Conservation (phyloP, 2,888 invertebrate genomes). For the Clanis bilineata region DNA sequence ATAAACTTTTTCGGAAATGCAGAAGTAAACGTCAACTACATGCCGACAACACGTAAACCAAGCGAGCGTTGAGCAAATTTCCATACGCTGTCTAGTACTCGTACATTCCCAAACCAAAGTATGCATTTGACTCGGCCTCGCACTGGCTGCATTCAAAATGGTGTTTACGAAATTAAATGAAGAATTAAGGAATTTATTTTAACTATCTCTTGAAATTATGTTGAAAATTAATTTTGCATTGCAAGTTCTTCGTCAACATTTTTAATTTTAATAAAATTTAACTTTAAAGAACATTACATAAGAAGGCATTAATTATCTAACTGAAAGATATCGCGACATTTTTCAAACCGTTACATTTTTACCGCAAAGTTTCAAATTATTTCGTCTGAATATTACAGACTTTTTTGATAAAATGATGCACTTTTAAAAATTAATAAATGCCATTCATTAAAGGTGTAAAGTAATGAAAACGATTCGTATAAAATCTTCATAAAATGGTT, state of each 20-base stretch:
- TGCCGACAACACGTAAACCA: conserved; percentile 28
- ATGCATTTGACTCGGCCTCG: conserved; percentile 6
- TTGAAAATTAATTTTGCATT: neutral
- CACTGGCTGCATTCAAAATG: neutral
- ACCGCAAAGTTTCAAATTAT: neutral
- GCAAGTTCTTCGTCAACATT: neutral
- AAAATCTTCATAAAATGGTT: too few relatives aligned
- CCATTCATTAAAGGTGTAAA: neutral
- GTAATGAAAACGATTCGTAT: neutral
- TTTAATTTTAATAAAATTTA: neutral
- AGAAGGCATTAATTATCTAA: neutral
- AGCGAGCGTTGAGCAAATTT: conserved; percentile 31
- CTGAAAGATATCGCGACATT: neutral
- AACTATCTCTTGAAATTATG: neutral
- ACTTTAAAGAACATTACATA: neutral
- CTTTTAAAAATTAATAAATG: neutral
- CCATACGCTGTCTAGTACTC: conserved; percentile 27
- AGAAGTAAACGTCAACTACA: neutral
- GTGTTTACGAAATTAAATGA: neutral
- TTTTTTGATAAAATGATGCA: neutral
- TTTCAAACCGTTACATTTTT: neutral
- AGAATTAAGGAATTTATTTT: neutral
- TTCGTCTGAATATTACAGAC: neutral
- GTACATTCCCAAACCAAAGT: conserved; percentile 31
- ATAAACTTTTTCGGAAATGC: neutral